Evolutionary conservation across 1,140 invertebrate genomes (phyloP), one percentile per base, ranked within the genome.

Genomic region (Brachionus plicatilis): DNA sequence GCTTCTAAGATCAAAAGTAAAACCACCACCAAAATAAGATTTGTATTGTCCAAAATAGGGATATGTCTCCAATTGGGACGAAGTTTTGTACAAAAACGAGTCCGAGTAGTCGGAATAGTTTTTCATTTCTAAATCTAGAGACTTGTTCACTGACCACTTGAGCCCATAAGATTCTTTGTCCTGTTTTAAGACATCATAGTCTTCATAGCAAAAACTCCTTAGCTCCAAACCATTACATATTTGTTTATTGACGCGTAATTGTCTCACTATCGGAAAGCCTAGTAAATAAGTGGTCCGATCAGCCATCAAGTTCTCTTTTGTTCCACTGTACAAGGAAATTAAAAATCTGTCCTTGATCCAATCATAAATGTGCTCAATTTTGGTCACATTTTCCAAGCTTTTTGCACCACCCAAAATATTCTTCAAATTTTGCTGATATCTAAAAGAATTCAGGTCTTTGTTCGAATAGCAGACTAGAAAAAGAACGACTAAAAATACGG

Each of bases 11-110:
- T 53, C 47, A 0, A 90, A 87, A 7, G 92, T 87, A 86, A 92
- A 92, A 0, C 92, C 92, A 37, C 92, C 92, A 1, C 92, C 92
- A 37, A 88, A 85, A 86, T 92, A 92, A 4, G 90, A 82, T 60
- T 87, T 88, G 60, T 90, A 86, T 12, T 87, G 86, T 5, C 91
- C 91, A 85, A 87, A 87, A 86, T 90, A 90, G 0, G 91, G 90
- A 53, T 89, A 88, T 5, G 91, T 89, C 70, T 90, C 87, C 87
- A 17, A 83, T 85, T 3, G 89, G 86, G 14, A 85, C 83, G 20
- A 86, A 12, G 7, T 12, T n/a, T 33, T 53, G 24, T 80, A 53
- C 14, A 8, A 37, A 53, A 80, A 80, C 33, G 11, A 14, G n/a
- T 53, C 17, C 47, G 37, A 20, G 4, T 24, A 72, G 0, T 72